These are phyloP conservation scores for Lissocephala sabroskyi DNA, from an alignment of 2,888 invertebrate species.

Conservation along the genomic window DNA sequence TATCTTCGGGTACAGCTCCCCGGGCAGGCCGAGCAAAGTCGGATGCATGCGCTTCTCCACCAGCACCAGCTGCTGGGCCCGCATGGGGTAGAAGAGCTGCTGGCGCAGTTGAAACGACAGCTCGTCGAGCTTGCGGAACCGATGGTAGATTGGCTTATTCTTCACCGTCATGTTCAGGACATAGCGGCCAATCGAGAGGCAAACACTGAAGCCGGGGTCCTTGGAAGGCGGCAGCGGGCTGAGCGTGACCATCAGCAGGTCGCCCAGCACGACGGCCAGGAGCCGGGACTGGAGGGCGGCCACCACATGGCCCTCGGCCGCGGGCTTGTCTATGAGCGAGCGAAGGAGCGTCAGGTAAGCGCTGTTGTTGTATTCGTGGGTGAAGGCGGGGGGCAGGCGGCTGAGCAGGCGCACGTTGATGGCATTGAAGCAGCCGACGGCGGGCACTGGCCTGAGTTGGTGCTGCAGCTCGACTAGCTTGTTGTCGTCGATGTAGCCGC, in stretches of 20 bases:
- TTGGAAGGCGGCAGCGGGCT: slow-evolving; percentile 42
- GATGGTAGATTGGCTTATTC: slow-evolving; percentile 44
- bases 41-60: slow-evolving; percentile 57
- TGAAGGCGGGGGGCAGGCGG: slow-evolving; percentile 10
- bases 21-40: slow-evolving; percentile 70
- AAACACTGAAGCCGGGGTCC: slow-evolving; percentile 57
- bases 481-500: slow-evolving; percentile 51
- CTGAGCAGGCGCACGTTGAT: slow-evolving; percentile 47
- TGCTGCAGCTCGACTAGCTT: slow-evolving; percentile 28
- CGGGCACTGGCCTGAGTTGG: slow-evolving; percentile 29
- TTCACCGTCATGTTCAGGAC: slow-evolving; percentile 50
- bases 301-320: neutral
- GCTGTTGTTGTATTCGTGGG: slow-evolving; percentile 11
- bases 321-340: slow-evolving; percentile 18
- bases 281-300: slow-evolving; percentile 33
- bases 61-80: slow-evolving; percentile 73
- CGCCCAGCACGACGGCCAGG: slow-evolving; percentile 61
- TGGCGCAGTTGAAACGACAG: slow-evolving; percentile 75
- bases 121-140: slow-evolving; percentile 72
- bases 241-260: slow-evolving; percentile 61
- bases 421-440: slow-evolving; percentile 48
- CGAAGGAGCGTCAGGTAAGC: slow-evolving; percentile 30
- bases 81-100: slow-evolving; percentile 74
- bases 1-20: slow-evolving; percentile 57
- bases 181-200: slow-evolving; percentile 67